Evolutionary conservation across 2,797 vertebrate species (phyloP), one percentile per base, ranked within the genome.

Genomic region (Halcyon smyrnensis): DNA sequence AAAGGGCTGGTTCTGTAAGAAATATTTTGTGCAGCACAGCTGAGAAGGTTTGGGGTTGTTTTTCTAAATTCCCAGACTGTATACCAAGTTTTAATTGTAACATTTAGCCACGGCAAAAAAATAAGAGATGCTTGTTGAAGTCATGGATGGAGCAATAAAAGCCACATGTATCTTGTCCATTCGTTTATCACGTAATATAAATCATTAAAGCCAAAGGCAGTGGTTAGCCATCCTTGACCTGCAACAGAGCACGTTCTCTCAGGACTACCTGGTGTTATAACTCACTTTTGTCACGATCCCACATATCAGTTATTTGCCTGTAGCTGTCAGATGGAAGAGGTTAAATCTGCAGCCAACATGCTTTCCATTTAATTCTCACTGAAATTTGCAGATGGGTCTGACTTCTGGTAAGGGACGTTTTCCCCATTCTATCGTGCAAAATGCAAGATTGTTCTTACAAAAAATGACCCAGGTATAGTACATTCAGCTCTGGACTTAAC

Each of bases 1-100:
- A 92, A 95, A 88, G 53, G 54, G 89, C 43, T 32, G 18, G 37
- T 81, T 96, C 91, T 96, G 41, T 94, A 91, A 92, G 84, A 96
- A 96, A 60, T 91, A 84, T 63, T 93, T 94, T 28, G 60, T 88
- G 86, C 88, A 77, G 84, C 83, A 60, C 37, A 62, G 53, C 75
- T 36, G 63, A 83, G 82, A 54, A 67, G 13, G 5, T 14, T 34
- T 21, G 41, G 15, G 15, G 10, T 30, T 2, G 56, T 53, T 82
- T 67, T 79, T 53, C 54, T 68, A 39, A 57, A 53, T 71, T 74
- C 32, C 57, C 46, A 50, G 34, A 8, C 6, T 20, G 30, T 41
- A n/a, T 51, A 50, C 21, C 24, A 70, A 62, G 27, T 37, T 77
- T 90, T 87, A 82, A 79, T 34, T 94, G 32, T 57, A 76, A 23